Evolutionary conservation across 2,888 invertebrate species (phyloP), one percentile per base, ranked within the genome.

Genomic region (Cheilosia grossa): DNA sequence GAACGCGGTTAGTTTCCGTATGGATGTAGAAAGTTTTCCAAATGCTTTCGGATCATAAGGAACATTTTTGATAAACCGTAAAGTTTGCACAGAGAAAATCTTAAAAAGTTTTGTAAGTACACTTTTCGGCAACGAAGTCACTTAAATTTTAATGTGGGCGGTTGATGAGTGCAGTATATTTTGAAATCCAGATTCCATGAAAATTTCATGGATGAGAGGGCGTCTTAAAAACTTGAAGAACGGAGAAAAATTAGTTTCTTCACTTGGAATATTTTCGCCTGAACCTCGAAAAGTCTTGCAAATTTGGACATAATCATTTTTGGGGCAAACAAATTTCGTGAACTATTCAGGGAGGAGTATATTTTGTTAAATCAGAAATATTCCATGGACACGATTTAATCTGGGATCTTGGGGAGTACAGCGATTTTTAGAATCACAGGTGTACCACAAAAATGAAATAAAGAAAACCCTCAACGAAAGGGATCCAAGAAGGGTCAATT

Each of bases 1-100:
- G 49, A 10, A 4, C 13, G 13, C 44, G 44, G 42, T 63, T 61
- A 53, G 61, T 61, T 61, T 44, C 33, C 19, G 42, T 21, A 51
- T 6, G 56, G 42, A 53, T 53, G n/a, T 42, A 37, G 30, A 49
- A 66, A 75, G 10, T 69, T 77, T 67, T 21, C 7, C n/a, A 67
- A 59, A 58, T 61, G 44, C 17, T 51, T 58, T 58, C 19, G 37
- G 40, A 40, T 13, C 13, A 51, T 17, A 33, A 42, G 21, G 27
- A 51, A 30, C 17, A 47, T 66, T 49, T 47, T 56, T 74, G 37
- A 49, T 49, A 40, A 49, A 66, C 47, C 47, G 33, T 47, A 49
- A 56, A 74, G 64, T 64, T 54, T 64, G 19, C 44, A 44, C 15
- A 64, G 37, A 5, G 30, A 69, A 37, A 27, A 44, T 27, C 42